Percentiles rank a stretch among this genome's conserved stretches.
Evolutionary conservation across 2,797 vertebrate species (phyloP).

Genomic region (Chaetodon trifasciatus): DNA sequence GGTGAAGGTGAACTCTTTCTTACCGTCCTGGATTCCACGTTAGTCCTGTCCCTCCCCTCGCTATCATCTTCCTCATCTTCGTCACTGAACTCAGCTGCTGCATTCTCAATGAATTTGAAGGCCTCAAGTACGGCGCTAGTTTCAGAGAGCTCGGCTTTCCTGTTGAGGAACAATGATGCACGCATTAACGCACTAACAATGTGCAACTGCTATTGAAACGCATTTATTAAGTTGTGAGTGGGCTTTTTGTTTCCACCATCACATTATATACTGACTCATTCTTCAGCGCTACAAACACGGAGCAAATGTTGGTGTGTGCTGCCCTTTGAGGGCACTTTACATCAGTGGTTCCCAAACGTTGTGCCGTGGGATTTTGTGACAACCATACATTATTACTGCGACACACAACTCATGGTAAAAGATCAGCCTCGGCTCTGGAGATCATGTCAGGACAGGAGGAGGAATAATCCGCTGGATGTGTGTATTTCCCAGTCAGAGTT

Average conservation of each 20-base stretch:
- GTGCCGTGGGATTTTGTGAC: no score
- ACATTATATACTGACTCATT: not conserved
- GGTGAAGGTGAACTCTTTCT: constrained; percentile 51
- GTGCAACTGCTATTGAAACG: not conserved
- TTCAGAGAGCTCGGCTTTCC: constrained; percentile 95
- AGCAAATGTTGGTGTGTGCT: not conserved
- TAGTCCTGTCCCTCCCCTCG: constrained; percentile 92
- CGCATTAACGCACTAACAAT: not conserved
- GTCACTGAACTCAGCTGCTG: constrained; percentile 95
- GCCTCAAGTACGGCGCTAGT: constrained; percentile 94
- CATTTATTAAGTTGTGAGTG: not conserved
- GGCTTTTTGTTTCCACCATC: not conserved
- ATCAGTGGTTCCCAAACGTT: no score
- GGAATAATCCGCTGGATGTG: no score
- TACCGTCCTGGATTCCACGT: constrained; percentile 95
- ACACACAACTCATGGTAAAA: no score
- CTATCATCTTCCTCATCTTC: constrained; percentile 98
- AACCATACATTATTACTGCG: no score
- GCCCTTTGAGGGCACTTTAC: not conserved
- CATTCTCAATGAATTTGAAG: constrained; percentile 98
- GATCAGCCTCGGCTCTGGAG: no score
- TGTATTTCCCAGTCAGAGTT: no score
- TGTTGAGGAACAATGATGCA: constrained; percentile 64
- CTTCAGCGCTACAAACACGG: not conserved
- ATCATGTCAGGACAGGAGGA: no score